Conservation (phyloP, 1,140 invertebrate species). For the Heliconius melpomene region DNA sequence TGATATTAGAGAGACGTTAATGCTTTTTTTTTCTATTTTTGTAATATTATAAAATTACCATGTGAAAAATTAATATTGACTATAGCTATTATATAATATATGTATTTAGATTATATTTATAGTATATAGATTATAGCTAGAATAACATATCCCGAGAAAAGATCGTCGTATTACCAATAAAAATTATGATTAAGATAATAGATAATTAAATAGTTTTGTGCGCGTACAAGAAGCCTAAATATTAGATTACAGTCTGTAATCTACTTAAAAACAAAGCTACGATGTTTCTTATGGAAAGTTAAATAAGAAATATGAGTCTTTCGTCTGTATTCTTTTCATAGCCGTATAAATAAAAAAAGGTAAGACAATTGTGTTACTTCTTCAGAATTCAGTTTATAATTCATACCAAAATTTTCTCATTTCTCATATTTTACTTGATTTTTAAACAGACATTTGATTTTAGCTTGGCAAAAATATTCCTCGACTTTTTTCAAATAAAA, state of each 20-base stretch:
- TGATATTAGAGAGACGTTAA: neutral
- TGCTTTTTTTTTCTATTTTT: neutral
- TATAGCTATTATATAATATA: too few species aligned
- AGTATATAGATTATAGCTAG: neutral
- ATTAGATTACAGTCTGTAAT: neutral
- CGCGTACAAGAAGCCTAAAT: neutral
- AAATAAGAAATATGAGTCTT: neutral
- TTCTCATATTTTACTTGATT: neutral
- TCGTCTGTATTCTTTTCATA: conserved; percentile 13
- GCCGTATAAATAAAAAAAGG: conserved; percentile 15
- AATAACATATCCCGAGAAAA: too few species aligned
- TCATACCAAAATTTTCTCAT: conserved; percentile 7
- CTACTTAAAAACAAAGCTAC: too few species aligned
- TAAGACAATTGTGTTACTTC: neutral
- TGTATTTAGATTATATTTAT: too few species aligned
- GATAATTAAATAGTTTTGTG: too few species aligned
- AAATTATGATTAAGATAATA: too few species aligned
- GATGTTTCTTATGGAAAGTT: too few species aligned
- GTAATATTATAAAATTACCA: too few species aligned
- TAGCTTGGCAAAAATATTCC: neutral
- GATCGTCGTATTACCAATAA: too few species aligned
- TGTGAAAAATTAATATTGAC: too few species aligned
- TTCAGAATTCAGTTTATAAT: conserved; percentile 24
- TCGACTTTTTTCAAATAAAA: neutral
- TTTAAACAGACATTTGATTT: neutral